Evolutionary conservation across 2,113 vertebrate species (phyloP).

Genomic region (Poicephalus meyeri): DNA sequence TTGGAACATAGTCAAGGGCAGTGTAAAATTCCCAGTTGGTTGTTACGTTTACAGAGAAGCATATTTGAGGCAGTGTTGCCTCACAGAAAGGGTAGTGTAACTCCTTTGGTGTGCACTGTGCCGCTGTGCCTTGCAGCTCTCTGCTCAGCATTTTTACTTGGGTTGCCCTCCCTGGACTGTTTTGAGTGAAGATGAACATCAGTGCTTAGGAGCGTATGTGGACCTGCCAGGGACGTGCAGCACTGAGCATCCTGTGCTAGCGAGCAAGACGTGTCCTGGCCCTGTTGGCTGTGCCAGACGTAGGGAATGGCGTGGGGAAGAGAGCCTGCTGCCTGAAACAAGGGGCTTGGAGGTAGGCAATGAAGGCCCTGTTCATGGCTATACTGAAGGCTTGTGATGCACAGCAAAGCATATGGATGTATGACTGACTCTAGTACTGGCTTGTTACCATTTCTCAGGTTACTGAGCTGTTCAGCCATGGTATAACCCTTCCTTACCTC

Average conservation of each 20-base stretch:
- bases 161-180: neutral
- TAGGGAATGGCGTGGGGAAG: neutral
- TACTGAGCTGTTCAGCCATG: neutral
- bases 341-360: accelerated
- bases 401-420: neutral
- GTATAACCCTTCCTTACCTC: neutral
- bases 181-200: accelerated
- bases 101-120: accelerated
- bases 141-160: neutral
- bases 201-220: accelerated
- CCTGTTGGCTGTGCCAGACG: neutral
- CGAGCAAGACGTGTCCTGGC: neutral
- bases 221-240: neutral
- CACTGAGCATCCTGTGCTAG: neutral
- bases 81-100: neutral
- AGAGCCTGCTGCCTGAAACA: neutral
- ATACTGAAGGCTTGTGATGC: neutral
- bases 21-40: neutral
- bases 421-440: neutral
- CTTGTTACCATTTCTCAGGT: neutral
- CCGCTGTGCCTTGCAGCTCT: neutral
- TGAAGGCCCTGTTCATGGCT: neutral
- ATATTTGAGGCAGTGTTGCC: neutral
- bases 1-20: neutral
- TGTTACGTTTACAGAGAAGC: neutral